A percentile compares a stretch with the other conserved stretches of the same genome.
Conservation (phyloP, 2,797 vertebrate species). For the Sebastes nivosus region DNA sequence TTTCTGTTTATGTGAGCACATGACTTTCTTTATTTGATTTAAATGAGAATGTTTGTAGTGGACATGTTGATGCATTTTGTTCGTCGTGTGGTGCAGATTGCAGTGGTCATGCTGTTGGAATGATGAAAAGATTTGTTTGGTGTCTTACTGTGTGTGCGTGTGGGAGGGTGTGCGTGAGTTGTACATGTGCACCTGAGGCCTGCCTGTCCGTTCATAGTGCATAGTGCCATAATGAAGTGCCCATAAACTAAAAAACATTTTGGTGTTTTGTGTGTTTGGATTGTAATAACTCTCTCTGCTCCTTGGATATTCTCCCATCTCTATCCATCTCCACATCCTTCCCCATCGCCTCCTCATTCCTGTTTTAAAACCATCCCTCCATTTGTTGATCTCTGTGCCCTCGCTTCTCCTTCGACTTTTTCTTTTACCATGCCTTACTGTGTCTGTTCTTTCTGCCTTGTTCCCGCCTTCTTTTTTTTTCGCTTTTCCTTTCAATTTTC, state of each 20-base stretch:
- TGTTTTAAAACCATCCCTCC: conserved; percentile 45
- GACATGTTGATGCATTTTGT: conserved; percentile 56
- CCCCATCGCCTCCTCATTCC: conserved; percentile 56
- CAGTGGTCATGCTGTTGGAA: conserved; percentile 56
- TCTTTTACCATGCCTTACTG: conserved; percentile 46
- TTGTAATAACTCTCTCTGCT: conserved; percentile 81
- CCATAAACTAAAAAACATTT: conserved; percentile 75
- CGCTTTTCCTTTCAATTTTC: conserved; percentile 30
- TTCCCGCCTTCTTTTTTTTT: conserved; percentile 27
- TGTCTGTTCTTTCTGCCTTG: conserved; percentile 50
- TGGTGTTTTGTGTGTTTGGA: conserved; percentile 73
- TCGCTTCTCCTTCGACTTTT: conserved; percentile 50
- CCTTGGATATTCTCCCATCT: conserved; percentile 73
- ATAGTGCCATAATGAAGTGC: conserved; percentile 71
- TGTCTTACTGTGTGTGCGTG: conserved; percentile 9
- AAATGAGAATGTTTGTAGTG: conserved; percentile 53
- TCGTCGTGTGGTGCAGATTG: conserved; percentile 48
- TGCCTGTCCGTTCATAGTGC: conserved; percentile 71
- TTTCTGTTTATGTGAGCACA: conserved; percentile 83
- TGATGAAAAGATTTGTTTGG: conserved; percentile 34
- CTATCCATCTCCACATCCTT: conserved; percentile 66
- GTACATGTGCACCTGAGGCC: conserved; percentile 55
- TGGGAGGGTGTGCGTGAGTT: conserved; percentile 32
- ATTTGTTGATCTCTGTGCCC: conserved; percentile 57
- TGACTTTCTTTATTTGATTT: conserved; percentile 64